Percentiles rank a stretch among this genome's conserved stretches.
Conservation (phyloP, 1,140 invertebrate species). For the Pogonognathellus flavescens region DNA sequence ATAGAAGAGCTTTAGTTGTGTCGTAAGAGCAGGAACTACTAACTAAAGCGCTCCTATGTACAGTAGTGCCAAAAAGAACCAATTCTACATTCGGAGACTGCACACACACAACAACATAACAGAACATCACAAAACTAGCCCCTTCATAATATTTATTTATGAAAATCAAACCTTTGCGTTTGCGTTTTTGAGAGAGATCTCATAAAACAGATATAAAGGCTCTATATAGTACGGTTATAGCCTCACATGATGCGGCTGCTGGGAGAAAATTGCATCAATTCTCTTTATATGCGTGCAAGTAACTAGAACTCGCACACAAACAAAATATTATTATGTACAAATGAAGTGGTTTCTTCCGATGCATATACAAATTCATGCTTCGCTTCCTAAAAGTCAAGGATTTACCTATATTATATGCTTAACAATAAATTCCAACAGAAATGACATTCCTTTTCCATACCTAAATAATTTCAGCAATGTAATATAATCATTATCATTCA, state of each 20-base stretch:
- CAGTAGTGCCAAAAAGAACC: conserved; percentile 40
- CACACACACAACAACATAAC: conserved; percentile 1
- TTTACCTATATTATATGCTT: too few species aligned
- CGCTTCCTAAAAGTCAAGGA: too few species aligned
- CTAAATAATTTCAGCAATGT: too few species aligned
- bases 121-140: conserved; percentile 27
- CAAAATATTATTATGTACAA: background rate
- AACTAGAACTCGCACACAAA: background rate
- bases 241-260: background rate
- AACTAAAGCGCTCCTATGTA: background rate
- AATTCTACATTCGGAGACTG: background rate
- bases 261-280: background rate
- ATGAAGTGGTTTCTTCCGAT: conserved; percentile 3
- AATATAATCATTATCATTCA: too few species aligned
- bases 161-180: conserved; percentile 43
- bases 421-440: too few species aligned
- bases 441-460: too few species aligned
- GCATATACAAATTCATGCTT: background rate
- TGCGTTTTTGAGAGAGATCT: conserved; percentile 41
- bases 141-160: conserved; percentile 41
- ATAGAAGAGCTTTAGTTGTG: conserved; percentile 36
- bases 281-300: background rate
- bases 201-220: background rate
- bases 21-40: too few species aligned
- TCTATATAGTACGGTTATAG: conserved; percentile 4